Conservation (phyloP, 1,140 invertebrate species). For the Pogonognathellus flavescens region DNA sequence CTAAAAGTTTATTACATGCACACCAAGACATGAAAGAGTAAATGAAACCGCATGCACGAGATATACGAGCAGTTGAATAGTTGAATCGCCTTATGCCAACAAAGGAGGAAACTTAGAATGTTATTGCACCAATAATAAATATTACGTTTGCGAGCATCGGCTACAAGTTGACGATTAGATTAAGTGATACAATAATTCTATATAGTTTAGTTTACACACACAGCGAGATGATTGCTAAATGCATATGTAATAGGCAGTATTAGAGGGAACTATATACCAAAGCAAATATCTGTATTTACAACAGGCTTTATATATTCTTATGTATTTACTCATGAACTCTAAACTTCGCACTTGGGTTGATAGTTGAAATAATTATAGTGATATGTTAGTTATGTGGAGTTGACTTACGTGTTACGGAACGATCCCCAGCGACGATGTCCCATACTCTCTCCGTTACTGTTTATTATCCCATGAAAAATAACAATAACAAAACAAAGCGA, state of each 20-base stretch:
- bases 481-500: constrained; percentile 40
- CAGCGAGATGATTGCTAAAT: too few species aligned
- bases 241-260: too few species aligned
- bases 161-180: too few species aligned
- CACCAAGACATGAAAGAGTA: neutral
- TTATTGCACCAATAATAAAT: too few species aligned
- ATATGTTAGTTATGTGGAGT: neutral
- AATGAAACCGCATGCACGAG: constrained; percentile 13
- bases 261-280: too few species aligned
- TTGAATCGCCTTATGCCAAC: neutral
- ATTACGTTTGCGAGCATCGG: too few species aligned
- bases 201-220: too few species aligned
- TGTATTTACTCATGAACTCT: neutral
- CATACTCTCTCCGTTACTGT: constrained; percentile 60
- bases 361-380: neutral
- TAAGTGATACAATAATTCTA: too few species aligned
- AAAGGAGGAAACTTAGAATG: too few species aligned
- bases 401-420: constrained; percentile 65
- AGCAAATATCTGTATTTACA: too few species aligned
- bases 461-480: constrained; percentile 46
- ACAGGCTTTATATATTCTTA: too few species aligned
- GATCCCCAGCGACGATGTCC: constrained; percentile 66
- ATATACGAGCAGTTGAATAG: neutral
- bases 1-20: neutral
- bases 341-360: neutral